These are phyloP conservation scores for Paratilapia polleni DNA, from an alignment of 2,113 vertebrate genomes.

Conservation along the genomic window DNA sequence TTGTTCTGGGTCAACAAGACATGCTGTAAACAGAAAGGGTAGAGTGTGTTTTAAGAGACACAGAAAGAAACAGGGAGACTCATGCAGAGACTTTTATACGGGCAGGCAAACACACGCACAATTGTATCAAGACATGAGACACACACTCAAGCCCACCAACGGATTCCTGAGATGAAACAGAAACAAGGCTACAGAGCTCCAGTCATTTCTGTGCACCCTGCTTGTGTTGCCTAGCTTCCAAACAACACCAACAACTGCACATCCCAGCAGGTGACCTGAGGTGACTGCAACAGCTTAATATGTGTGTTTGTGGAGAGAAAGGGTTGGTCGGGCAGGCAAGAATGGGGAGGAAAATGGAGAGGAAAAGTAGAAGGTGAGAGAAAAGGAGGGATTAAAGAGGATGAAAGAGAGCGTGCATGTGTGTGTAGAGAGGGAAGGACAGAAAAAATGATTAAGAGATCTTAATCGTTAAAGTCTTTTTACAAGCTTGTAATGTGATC, in stretches of 20 bases:
- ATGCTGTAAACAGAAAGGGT: constrained; percentile 46
- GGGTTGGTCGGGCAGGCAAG: background rate
- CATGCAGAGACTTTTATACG: constrained; percentile 16
- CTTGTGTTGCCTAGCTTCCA: constrained; percentile 53
- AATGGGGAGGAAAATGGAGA: background rate
- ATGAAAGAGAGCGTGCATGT: background rate
- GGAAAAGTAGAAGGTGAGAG: background rate
- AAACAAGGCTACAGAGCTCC: constrained; percentile 20
- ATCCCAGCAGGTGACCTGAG: constrained; percentile 50
- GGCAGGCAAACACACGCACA: background rate
- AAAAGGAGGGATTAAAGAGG: constrained; percentile 8
- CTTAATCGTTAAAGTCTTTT: constrained; percentile 40
- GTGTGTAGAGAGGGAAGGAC: background rate
- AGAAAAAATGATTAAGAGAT: constrained; percentile 27
- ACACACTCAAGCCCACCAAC: constrained; percentile 18
- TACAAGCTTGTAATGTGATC: constrained; percentile 53
- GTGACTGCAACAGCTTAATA: constrained; percentile 19
- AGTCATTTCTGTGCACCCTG: background rate
- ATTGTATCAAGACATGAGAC: constrained; percentile 4
- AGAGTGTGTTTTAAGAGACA: constrained; percentile 27
- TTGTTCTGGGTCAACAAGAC: constrained; percentile 59
- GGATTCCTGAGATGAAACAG: constrained; percentile 37
- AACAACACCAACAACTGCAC: constrained; percentile 48
- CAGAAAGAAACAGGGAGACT: constrained; percentile 10
- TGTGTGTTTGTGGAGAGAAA: background rate